Evolutionary conservation across 2,888 invertebrate genomes (phyloP).

Genomic region (Watsonalla binaria): DNA sequence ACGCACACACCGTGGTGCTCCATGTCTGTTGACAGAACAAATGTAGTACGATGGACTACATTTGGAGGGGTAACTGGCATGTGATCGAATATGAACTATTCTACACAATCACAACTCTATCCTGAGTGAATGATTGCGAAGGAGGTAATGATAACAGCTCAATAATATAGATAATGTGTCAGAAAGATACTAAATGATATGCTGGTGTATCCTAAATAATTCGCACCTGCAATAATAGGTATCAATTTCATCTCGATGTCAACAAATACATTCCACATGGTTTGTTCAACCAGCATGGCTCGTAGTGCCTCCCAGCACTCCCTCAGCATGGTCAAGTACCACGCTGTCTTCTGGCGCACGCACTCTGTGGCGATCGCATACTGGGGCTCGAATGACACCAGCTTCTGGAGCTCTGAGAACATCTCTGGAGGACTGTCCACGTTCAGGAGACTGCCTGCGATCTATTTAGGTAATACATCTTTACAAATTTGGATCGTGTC

Average conservation of each 20-base stretch:
- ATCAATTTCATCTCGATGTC: constrained; percentile 66
- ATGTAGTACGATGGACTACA: neutral
- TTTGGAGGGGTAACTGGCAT: neutral
- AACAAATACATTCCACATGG: constrained; percentile 59
- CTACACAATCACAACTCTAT: no score
- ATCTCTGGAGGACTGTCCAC: constrained; percentile 60
- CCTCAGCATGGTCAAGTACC: constrained; percentile 43
- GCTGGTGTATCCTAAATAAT: neutral
- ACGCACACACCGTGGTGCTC: constrained; percentile 55
- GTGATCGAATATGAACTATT: no score
- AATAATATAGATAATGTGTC: no score
- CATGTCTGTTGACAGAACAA: constrained; percentile 44
- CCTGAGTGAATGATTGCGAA: no score
- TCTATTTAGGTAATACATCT: constrained; percentile 25
- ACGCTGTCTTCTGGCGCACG: constrained; percentile 45
- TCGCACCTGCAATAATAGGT: constrained; percentile 60
- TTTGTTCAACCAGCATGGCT: constrained; percentile 32
- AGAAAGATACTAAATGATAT: no score
- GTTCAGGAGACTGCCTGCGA: constrained; percentile 60
- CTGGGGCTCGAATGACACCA: constrained; percentile 33
- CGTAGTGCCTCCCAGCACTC: constrained; percentile 32
- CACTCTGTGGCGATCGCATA: constrained; percentile 51
- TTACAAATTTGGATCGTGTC: neutral
- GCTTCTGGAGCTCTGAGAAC: constrained; percentile 50
- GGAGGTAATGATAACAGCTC: no score